These are phyloP conservation scores for Halcyon leucocephala DNA, from an alignment of 2,797 vertebrate species.

Conservation along the genomic window DNA sequence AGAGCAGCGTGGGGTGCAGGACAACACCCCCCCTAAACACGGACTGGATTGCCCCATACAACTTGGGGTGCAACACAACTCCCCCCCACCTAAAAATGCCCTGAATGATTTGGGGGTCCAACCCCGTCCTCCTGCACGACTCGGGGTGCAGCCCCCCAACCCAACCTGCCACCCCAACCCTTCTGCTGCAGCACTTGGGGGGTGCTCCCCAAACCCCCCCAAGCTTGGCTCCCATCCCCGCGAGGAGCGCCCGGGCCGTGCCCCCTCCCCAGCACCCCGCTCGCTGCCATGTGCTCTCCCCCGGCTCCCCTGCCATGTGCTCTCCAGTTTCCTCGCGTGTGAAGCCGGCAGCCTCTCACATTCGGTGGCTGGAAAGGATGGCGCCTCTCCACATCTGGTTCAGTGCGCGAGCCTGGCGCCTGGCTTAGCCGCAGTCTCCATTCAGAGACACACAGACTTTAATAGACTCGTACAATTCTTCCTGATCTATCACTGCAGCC, in stretches of 20 bases:
- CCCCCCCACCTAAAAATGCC: no score
- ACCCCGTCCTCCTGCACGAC: neutral
- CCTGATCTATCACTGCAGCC: slow-evolving; percentile 66
- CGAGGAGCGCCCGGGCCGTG: neutral
- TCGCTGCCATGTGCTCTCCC: neutral
- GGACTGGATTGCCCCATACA: neutral
- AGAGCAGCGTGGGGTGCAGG: neutral
- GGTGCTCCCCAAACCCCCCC: neutral
- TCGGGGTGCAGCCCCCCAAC: neutral
- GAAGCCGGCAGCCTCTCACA: slow-evolving; percentile 70
- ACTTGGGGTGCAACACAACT: neutral
- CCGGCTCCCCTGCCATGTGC: slow-evolving; percentile 73
- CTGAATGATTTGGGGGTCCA: neutral
- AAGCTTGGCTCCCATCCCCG: neutral
- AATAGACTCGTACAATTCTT: slow-evolving; percentile 74
- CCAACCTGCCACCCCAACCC: neutral
- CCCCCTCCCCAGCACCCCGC: neutral
- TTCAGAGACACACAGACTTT: slow-evolving; percentile 78
- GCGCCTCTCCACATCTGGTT: slow-evolving; percentile 87
- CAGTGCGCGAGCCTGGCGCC: slow-evolving; percentile 84
- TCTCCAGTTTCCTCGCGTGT: slow-evolving; percentile 80
- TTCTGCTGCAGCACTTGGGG: neutral
- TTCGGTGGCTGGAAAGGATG: slow-evolving; percentile 77
- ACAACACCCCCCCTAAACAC: neutral
- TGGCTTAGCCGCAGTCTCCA: slow-evolving; percentile 83